Evolutionary conservation across 2,888 invertebrate species (phyloP), one percentile per base, ranked within the genome.

Genomic region (Spisula subtruncata): DNA sequence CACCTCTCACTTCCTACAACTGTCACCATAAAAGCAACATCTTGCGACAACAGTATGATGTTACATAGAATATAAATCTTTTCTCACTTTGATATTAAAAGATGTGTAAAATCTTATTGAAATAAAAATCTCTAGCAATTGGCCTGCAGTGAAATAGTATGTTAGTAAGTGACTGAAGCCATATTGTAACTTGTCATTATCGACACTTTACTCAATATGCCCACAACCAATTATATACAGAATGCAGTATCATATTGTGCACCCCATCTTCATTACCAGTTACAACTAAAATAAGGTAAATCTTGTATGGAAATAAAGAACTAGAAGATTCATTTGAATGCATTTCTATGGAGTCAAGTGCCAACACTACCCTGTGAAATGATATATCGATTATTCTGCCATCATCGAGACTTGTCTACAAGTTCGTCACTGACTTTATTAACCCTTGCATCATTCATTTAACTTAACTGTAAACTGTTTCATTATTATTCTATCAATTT

Each of bases 381-480:
- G 18, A 60, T n/a, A 2, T 60, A 51, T 1, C 12, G 51, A 60
- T 20, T n/a, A 60, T 60, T 60, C n/a, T 6, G 25, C 60, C 1
- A 32, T 60, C 20, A 10, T 60, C n/a, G 60, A 60, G 25, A 60
- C 25, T 25, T 75, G 32, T 35, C 32, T 75, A 1, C 1, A 75
- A 18, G 25, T 75, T 75, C 35, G 60, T 75, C 35, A 75, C 29
- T 48, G 60, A 48, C 46, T 81, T 82, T 32, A 29, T 48, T 16
- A 84, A 83, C 83, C 25, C 5, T 20, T 32, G 56, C 14, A 51
- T 46, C 51, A 75, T 84, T 66, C 46, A 84, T 84, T 71, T 48
- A 29, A 14, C 83, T 83, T 20, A n/a, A 46, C 25, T 25, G 41
- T 83, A 84, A 75, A 48, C 75, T 71, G 29, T 71, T 71, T 41